Conservation (phyloP, 92 coral and sea anemone species). For the Parazoanthus swiftii region DNA sequence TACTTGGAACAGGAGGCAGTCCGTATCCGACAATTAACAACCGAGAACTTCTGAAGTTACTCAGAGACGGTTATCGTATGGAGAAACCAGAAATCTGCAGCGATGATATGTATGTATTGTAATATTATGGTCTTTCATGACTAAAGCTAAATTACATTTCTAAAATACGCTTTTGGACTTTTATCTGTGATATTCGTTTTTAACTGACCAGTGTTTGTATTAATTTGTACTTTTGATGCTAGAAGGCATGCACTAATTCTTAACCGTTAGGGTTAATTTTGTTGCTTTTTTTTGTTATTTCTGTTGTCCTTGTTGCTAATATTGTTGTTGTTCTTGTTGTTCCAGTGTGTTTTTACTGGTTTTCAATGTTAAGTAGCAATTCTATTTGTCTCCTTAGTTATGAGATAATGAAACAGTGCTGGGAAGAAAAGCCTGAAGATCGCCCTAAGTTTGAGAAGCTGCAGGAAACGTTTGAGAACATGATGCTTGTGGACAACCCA, state of each 20-base stretch:
- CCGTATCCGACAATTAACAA: conserved; percentile 80
- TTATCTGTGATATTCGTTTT: too few species aligned
- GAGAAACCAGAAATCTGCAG: conserved; percentile 81
- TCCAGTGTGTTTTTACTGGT: too few species aligned
- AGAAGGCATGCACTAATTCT: too few species aligned
- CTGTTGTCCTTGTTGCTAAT: too few species aligned
- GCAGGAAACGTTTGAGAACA: conserved; percentile 60
- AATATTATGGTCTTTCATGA: not conserved
- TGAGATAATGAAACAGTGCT: conserved; percentile 66
- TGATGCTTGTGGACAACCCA: conserved; percentile 84
- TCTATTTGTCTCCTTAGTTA: conserved; percentile 43
- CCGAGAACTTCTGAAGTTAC: conserved; percentile 60
- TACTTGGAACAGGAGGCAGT: conserved; percentile 58
- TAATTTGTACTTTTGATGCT: too few species aligned
- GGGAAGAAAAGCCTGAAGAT: conserved; percentile 70
- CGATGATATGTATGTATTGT: conserved; percentile 67
- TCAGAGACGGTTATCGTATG: conserved; percentile 74
- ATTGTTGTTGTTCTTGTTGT: too few species aligned
- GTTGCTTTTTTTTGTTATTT: too few species aligned
- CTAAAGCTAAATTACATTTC: not conserved
- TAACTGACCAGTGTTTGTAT: too few species aligned
- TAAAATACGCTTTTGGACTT: too few species aligned
- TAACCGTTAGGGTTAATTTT: too few species aligned
- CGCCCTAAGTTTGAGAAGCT: conserved; percentile 66
- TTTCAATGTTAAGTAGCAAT: too few species aligned